Evolutionary conservation across 2,797 vertebrate genomes (phyloP).

Genomic region (Furcifer pardalis): DNA sequence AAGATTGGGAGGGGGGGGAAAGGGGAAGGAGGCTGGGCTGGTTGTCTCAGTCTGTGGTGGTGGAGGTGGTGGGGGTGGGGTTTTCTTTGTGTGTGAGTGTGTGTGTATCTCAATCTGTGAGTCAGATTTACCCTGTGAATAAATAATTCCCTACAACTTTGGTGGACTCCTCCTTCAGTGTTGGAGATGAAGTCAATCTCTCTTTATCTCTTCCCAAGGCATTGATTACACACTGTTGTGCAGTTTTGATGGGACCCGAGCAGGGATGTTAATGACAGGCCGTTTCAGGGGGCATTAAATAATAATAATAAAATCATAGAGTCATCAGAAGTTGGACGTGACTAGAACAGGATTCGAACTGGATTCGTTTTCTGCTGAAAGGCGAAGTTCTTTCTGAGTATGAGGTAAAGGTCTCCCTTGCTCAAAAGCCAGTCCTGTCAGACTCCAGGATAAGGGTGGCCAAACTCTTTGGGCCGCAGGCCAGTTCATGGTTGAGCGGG

Average conservation of each 20-base stretch:
- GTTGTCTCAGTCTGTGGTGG: neutral
- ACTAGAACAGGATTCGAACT: neutral
- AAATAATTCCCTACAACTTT: conserved; percentile 7
- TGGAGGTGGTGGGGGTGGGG: neutral
- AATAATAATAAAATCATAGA: too few species aligned
- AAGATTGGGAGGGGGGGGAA: conserved; percentile 3
- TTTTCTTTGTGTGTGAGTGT: neutral
- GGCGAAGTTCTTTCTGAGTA: neutral
- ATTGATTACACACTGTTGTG: neutral
- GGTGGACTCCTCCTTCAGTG: neutral
- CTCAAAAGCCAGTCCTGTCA: too few species aligned
- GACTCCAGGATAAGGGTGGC: too few species aligned
- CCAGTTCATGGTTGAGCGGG: too few species aligned
- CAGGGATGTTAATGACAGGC: too few species aligned
- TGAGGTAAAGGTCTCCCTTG: too few species aligned
- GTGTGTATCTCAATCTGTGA: neutral
- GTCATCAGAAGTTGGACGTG: too few species aligned
- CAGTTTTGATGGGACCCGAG: too few species aligned
- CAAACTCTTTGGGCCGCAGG: too few species aligned
- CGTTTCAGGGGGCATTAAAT: too few species aligned
- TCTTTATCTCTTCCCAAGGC: neutral
- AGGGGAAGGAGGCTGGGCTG: neutral
- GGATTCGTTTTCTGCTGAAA: neutral
- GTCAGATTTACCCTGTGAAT: neutral
- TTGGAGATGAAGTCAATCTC: too few species aligned